Base-by-base conservation (phyloP, 2,113 vertebrate genomes). In the Thunnus thynnus region DNA sequence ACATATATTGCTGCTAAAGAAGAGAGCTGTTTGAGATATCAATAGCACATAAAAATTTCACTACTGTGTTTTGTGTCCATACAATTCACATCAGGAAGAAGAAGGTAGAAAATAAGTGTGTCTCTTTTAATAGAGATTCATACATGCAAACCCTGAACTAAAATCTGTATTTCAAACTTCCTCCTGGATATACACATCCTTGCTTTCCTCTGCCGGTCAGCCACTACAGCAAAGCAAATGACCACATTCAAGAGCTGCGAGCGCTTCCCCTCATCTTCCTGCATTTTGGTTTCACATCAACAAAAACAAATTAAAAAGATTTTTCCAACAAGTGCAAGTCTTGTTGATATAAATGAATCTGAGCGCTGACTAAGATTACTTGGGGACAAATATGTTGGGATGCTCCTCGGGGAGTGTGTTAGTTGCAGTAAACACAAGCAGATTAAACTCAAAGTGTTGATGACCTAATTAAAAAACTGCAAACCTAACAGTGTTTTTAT, bases 381-480 rank as follows among this genome's bases (percentile, higher is more conserved):
- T 57, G 65, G 82, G 67, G 63, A 88, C 51, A 86, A 88, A 89
- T 83, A 69, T 73, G 67, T 71, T 32, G 47, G 16, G 50, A 73
- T 78, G 71, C 66, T 82, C 80, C 56, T 51, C 12, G 0, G 72
- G 81, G 72, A 72, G 52, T 13, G 75, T 76, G 72, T 70, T 84
- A 75, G 74, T 77, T 72, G 73, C 63, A 85, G 71, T 76, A 84
- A 88, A 90, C 82, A 90, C 79, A 72, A 84, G 54, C 77, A 88
- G 72, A 87, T 87, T 84, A 81, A 86, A 80, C 68, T 80, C 65
- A 88, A 80, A 88, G 62, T 76, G 81, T 78, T 86, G 78, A 91
- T 85, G 82, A 83, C 78, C 80, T 61, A 78, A 90, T 88, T 89
- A 67, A 88, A 78, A 83, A 82, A 76, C 54, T 77, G 78, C 72